Base-by-base conservation (phyloP, 2,888 invertebrate species). In the Tinea trinotella region DNA sequence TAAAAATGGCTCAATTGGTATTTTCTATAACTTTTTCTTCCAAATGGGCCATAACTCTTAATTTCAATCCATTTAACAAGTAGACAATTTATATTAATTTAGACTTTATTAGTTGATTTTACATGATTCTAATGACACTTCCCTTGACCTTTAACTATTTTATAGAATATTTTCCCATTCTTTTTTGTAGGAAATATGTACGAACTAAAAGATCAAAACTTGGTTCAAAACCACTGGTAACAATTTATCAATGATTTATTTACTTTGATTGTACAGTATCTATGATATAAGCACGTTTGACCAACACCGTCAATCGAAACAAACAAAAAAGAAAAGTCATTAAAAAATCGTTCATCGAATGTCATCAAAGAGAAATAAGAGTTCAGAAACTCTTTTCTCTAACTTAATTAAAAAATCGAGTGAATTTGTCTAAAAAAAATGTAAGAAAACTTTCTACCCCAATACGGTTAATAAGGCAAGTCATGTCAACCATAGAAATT, bases 321-420 rank as follows among this genome's bases (percentile, higher is more conserved):
- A 30, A 30, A 30, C n/a, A 30, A 30, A 40, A 13, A 2, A 13
- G 5, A 13, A 40, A 15, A 12, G n/a, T 50, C 22, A 50, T 50
- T 50, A 40, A 36, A 9, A 70, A 77, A 77, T 75, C 80, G 76
- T 78, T 81, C 76, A 84, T 83, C 76, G 81, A 72, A 70, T 78
- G 78, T 78, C 80, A 78, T 83, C 76, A 79, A 81, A 80, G 78
- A 76, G 75, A 71, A 79, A 80, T 79, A 76, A 81, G 71, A 71
- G 67, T 67, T 67, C 64, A 65, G 57, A 58, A 57, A 59, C 54
- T 52, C 67, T 76, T 68, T 77, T 68, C 62, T 60, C 59, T 60
- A 74, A 82, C 75, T 80, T 75, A 82, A 82, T 84, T 82, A 80
- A 78, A n/a, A n/a, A 78, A 75, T 68, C 61, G 65, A 65, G 64